Percentiles rank a stretch among this genome's conserved stretches.
Conservation (phyloP, 1,140 invertebrate species). For the Drosophila bocki region DNA sequence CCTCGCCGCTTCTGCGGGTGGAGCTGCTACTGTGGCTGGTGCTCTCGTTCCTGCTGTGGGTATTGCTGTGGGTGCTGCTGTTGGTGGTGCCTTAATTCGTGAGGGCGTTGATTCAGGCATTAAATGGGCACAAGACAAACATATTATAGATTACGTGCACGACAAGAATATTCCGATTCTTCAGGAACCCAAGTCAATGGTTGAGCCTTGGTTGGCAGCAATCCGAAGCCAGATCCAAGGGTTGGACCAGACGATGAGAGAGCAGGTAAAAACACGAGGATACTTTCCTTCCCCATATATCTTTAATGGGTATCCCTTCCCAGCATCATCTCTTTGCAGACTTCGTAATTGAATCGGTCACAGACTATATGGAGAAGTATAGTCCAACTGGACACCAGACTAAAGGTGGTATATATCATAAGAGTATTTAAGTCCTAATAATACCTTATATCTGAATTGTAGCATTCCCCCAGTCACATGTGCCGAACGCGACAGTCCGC, state of each 20-base stretch:
- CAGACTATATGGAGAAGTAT: background rate
- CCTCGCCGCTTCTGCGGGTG: no score
- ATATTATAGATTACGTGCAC: background rate
- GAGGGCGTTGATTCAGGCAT: background rate
- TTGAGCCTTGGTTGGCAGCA: background rate
- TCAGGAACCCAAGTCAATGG: background rate
- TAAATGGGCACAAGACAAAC: background rate
- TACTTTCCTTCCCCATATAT: background rate
- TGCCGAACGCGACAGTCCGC: background rate
- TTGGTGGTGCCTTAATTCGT: background rate
- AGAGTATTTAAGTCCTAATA: no score
- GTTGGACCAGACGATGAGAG: background rate
- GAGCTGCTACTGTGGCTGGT: no score
- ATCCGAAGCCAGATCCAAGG: background rate
- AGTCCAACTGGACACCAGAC: background rate
- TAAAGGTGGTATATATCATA: background rate
- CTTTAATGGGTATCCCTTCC: background rate
- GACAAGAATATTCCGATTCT: background rate
- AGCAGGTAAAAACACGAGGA: background rate
- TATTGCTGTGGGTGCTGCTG: background rate
- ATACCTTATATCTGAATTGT: background rate
- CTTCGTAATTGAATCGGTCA: background rate
- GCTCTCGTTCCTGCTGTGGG: no score
- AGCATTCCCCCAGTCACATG: background rate
- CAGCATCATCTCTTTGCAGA: constrained; percentile 1